Percentiles rank a stretch among this genome's conserved stretches.
Evolutionary conservation across 2,888 invertebrate genomes (phyloP).

Genomic region (Sarcophaga carnaria): DNA sequence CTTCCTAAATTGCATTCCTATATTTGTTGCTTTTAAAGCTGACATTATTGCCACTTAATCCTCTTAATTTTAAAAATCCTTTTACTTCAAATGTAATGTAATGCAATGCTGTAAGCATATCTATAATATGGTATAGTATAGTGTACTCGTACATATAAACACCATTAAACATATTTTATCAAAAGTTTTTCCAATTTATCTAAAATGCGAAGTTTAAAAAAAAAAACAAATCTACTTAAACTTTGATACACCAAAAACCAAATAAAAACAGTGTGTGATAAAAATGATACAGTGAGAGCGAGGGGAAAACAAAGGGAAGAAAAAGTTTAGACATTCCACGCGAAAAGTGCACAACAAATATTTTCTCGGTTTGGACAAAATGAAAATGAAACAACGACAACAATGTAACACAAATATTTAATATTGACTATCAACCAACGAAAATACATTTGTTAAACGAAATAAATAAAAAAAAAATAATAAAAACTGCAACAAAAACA

Average conservation of each 20-base stretch:
- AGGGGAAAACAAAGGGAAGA: neutral
- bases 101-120: too few species aligned
- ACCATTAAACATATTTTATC: too few species aligned
- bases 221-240: neutral
- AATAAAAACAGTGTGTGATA: neutral
- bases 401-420: neutral
- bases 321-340: conserved; percentile 41
- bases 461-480: neutral
- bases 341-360: conserved; percentile 30
- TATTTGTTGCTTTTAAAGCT: too few species aligned
- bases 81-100: too few species aligned
- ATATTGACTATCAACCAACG: conserved; percentile 33
- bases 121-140: too few species aligned
- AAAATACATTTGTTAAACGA: conserved; percentile 19
- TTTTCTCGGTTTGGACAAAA: conserved; percentile 7
- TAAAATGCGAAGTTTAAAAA: too few species aligned
- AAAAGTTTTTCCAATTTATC: too few species aligned
- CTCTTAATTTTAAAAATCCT: too few species aligned
- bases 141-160: too few species aligned
- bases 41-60: too few species aligned
- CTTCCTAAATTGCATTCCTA: too few species aligned
- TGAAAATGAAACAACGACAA: conserved; percentile 18
- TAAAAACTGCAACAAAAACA: conserved; percentile 10
- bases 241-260: conserved; percentile 3
- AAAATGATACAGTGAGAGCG: neutral